A percentile compares a stretch with the other conserved stretches of the same genome.
phyloP scores from a whole-genome alignment of 2,113 vertebrate genomes.

The Merops nubicus region DNA sequence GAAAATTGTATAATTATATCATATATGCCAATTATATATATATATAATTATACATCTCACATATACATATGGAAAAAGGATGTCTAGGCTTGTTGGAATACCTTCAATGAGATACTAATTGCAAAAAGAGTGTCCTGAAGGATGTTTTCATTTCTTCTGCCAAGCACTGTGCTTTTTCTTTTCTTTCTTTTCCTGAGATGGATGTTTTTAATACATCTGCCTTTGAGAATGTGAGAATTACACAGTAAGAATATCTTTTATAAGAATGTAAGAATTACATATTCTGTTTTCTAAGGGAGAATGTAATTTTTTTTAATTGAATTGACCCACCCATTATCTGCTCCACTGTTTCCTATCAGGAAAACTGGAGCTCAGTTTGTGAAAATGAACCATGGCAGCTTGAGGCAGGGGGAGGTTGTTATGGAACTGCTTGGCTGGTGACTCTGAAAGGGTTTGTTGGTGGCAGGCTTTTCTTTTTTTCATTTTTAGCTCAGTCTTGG shows the following conservation, averaged over 20 bases:
- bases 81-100: background rate
- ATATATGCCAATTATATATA: too few species aligned
- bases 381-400: background rate
- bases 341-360: background rate
- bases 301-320: background rate
- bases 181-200: background rate
- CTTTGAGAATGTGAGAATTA: background rate
- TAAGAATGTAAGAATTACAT: background rate
- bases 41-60: too few species aligned
- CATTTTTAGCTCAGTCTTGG: background rate
- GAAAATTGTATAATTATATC: too few species aligned
- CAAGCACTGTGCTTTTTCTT: background rate
- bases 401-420: background rate
- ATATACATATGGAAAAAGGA: background rate
- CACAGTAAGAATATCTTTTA: background rate
- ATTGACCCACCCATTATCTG: background rate
- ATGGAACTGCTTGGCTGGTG: background rate
- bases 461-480: background rate
- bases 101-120: background rate
- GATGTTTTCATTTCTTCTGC: background rate
- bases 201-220: rapidly evolving
- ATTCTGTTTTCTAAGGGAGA: background rate
- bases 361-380: background rate
- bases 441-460: background rate
- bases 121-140: background rate